Conservation (phyloP, 2,888 invertebrate species). For the Tenthredo livida region DNA sequence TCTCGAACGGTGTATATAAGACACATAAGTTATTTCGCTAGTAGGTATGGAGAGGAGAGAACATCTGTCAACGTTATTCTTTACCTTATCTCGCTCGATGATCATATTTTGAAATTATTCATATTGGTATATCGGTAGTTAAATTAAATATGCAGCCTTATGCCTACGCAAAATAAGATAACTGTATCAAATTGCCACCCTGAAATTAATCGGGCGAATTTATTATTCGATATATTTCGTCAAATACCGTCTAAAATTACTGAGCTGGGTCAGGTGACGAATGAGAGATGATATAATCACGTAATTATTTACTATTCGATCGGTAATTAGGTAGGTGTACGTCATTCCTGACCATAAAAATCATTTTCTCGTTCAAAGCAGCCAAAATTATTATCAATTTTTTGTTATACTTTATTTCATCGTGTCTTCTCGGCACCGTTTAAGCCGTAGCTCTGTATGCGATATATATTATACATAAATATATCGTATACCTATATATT, state of each 20-base stretch:
- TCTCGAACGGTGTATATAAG: background rate
- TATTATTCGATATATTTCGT: background rate
- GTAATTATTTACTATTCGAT: background rate
- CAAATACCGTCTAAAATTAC: background rate
- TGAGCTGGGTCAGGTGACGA: background rate
- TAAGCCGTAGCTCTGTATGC: background rate
- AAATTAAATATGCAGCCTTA: background rate
- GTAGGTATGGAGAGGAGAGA: background rate
- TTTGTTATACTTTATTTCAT: background rate
- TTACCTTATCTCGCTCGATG: background rate
- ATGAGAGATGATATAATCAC: constrained; percentile 18
- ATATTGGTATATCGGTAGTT: background rate
- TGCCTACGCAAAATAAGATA: background rate
- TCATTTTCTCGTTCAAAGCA: background rate
- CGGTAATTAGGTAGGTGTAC: background rate
- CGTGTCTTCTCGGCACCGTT: background rate
- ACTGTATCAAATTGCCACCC: background rate
- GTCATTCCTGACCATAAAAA: background rate
- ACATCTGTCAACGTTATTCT: constrained; percentile 37
- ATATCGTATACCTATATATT: background rate
- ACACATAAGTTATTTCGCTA: constrained; percentile 15
- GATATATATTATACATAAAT: background rate
- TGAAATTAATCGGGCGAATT: background rate
- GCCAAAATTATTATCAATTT: background rate
- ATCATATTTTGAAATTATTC: constrained; percentile 9